Evolutionary conservation across 2,113 vertebrate genomes (phyloP).

Genomic region (Dromiciops gliroides): DNA sequence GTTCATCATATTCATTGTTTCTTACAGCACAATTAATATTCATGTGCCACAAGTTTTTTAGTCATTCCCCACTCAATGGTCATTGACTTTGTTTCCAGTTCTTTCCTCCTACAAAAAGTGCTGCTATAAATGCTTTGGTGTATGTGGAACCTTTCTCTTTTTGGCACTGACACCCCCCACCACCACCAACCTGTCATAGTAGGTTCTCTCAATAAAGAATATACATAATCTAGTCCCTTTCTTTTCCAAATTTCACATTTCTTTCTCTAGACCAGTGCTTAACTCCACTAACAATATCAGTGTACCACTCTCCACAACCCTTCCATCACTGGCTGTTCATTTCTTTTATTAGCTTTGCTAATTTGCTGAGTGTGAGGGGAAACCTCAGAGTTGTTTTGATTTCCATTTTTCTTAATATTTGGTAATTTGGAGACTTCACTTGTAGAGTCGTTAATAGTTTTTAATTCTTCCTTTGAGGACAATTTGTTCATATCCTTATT

Average conservation of each 20-base stretch:
- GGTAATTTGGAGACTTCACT: background rate
- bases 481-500: background rate
- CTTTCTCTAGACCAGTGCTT: background rate
- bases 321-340: background rate
- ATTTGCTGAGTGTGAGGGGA: background rate
- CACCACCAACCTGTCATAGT: no score
- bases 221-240: background rate
- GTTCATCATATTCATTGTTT: background rate
- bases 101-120: background rate
- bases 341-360: background rate
- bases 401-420: background rate
- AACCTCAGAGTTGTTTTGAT: background rate
- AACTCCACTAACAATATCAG: background rate
- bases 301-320: background rate
- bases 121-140: background rate
- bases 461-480: background rate
- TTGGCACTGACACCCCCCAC: no score
- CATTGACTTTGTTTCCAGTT: background rate
- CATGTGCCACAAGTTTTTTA: background rate
- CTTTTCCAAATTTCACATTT: background rate
- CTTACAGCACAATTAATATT: background rate
- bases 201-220: background rate
- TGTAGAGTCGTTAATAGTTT: background rate
- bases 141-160: background rate
- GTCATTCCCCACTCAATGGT: background rate